These are phyloP conservation scores for Heliconius melpomene DNA, from an alignment of 1,140 invertebrate genomes.

Conservation along the genomic window DNA sequence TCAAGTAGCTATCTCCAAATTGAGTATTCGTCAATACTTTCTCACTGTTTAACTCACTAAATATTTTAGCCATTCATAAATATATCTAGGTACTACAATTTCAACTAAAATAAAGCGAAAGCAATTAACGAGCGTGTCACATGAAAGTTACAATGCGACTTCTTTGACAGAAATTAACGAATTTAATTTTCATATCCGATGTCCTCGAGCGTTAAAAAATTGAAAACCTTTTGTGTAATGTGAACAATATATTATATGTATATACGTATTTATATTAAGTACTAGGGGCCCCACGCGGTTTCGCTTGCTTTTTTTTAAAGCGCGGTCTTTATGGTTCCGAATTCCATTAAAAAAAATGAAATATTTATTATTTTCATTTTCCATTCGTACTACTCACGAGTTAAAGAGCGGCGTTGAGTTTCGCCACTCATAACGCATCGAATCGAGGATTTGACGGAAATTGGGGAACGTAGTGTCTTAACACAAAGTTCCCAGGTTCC, in stretches of 20 bases:
- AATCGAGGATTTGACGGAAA: not conserved
- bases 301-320: too few species aligned
- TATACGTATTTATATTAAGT: not conserved
- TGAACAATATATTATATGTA: not conserved
- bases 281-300: too few species aligned
- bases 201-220: constrained; percentile 2
- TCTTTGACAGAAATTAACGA: constrained; percentile 3
- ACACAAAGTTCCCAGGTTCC: not conserved
- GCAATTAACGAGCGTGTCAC: constrained; percentile 1
- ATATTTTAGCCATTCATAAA: too few species aligned
- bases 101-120: not conserved
- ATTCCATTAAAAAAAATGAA: too few species aligned
- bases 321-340: too few species aligned
- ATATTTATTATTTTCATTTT: too few species aligned
- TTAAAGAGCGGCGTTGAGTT: too few species aligned
- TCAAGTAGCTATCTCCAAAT: too few species aligned
- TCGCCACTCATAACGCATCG: not conserved
- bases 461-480: not conserved
- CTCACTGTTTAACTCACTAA: too few species aligned
- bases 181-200: constrained; percentile 8
- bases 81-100: not conserved
- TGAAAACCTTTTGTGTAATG: not conserved
- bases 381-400: too few species aligned
- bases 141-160: constrained; percentile 6
- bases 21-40: too few species aligned